These are phyloP conservation scores for Parnassius apollo DNA, from an alignment of 2,888 invertebrate genomes.

Conservation along the genomic window DNA sequence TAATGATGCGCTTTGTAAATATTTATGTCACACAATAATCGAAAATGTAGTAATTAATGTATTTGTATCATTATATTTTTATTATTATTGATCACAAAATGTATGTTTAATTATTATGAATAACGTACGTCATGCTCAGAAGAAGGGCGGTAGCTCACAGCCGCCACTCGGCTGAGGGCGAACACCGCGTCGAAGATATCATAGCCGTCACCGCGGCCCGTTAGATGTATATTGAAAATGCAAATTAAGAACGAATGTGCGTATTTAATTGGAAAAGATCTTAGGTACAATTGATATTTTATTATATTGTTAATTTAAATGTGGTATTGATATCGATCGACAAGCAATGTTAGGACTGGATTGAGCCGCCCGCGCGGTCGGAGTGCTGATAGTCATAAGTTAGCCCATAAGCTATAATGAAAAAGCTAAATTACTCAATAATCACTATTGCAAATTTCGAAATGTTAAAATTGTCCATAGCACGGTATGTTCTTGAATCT, in stretches of 20 bases:
- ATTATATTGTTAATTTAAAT: slow-evolving; percentile 80
- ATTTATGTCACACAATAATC: slow-evolving; percentile 80
- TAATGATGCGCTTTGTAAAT: slow-evolving; percentile 77
- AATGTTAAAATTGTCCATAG: slow-evolving; percentile 75
- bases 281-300: slow-evolving; percentile 81
- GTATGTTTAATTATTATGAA: slow-evolving; percentile 67
- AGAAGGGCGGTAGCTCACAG: slow-evolving; percentile 36
- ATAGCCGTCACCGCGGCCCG: slow-evolving; percentile 44
- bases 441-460: slow-evolving; percentile 78
- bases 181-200: slow-evolving; percentile 45
- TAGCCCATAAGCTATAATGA: slow-evolving; percentile 76
- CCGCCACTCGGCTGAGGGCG: slow-evolving; percentile 35
- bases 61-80: slow-evolving; percentile 81
- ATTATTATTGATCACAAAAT: slow-evolving; percentile 78
- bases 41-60: slow-evolving; percentile 78
- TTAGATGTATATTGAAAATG: slow-evolving; percentile 64
- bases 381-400: slow-evolving; percentile 76
- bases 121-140: slow-evolving; percentile 58
- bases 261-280: slow-evolving; percentile 77
- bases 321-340: slow-evolving; percentile 77
- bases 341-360: slow-evolving; percentile 74
- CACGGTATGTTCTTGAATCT: slow-evolving; percentile 78
- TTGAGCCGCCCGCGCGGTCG: slow-evolving; percentile 61
- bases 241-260: slow-evolving; percentile 67
- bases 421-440: slow-evolving; percentile 77